A percentile compares a stretch with the other conserved stretches of the same genome.
These are phyloP conservation scores for Sebastes vulpes DNA, from an alignment of 2,797 vertebrate genomes.

Conservation along the genomic window DNA sequence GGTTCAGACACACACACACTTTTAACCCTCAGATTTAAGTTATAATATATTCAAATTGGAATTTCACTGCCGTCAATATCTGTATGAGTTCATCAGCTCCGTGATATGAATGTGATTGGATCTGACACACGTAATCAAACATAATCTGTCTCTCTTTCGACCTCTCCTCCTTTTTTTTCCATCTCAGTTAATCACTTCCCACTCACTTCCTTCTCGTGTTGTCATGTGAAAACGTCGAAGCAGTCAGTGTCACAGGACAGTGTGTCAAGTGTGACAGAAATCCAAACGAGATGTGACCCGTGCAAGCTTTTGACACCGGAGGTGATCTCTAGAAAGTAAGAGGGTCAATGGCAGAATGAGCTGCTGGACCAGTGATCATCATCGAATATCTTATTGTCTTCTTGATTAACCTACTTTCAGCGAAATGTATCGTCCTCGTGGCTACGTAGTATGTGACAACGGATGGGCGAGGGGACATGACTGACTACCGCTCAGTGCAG, in stretches of 20 bases:
- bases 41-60: constrained; percentile 41
- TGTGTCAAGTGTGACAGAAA: constrained; percentile 1
- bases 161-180: constrained; percentile 34
- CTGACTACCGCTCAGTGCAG: neutral
- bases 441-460: neutral
- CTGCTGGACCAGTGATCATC: neutral
- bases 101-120: constrained; percentile 51
- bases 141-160: constrained; percentile 47
- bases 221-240: neutral
- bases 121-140: constrained; percentile 62
- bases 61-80: constrained; percentile 54
- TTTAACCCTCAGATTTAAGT: constrained; percentile 6
- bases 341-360: neutral
- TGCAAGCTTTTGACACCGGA: neutral
- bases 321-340: neutral
- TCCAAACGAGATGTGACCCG: neutral
- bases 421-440: neutral
- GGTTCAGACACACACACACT: neutral
- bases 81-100: constrained; percentile 43
- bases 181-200: constrained; percentile 29
- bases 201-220: neutral
- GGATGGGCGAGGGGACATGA: neutral
- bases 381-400: neutral
- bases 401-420: neutral
- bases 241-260: neutral